phyloP scores from a whole-genome alignment of 1,140 invertebrate species.

The Dryas iulia region DNA sequence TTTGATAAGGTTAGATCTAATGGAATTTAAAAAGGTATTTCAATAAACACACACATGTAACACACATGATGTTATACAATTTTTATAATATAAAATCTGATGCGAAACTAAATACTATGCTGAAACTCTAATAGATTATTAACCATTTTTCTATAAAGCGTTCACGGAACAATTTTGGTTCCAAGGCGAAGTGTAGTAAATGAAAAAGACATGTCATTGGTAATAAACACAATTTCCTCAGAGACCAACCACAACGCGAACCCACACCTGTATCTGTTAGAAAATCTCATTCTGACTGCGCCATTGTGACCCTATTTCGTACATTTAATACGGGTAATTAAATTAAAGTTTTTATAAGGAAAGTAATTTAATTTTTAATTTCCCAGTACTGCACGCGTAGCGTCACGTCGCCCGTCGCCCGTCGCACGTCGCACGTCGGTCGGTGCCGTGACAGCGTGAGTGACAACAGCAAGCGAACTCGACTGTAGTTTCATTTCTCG shows the following conservation, averaged over 20 bases:
- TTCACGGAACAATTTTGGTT: not conserved
- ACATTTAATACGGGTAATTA: not conserved
- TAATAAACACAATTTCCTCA: too few species aligned
- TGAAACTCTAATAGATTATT: too few species aligned
- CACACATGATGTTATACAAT: too few species aligned
- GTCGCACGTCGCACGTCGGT: too few species aligned
- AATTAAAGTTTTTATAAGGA: not conserved
- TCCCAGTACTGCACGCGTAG: not conserved
- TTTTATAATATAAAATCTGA: too few species aligned
- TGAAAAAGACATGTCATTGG: too few species aligned
- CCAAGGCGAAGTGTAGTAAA: too few species aligned
- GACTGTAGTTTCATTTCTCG: slow-evolving; percentile 30
- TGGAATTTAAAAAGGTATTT: not conserved
- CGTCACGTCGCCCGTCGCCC: not conserved
- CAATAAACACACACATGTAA: not conserved
- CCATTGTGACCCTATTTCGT: not conserved
- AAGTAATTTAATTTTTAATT: not conserved
- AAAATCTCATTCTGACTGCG: not conserved
- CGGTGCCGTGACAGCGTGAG: not conserved
- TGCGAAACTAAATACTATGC: too few species aligned
- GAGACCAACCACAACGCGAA: too few species aligned
- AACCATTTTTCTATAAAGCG: too few species aligned
- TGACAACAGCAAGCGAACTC: slow-evolving; percentile 1
- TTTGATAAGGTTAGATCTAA: not conserved
- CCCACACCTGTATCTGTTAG: too few species aligned